Conservation (phyloP, 2,888 invertebrate genomes). For the Rhabditoides inermis region DNA sequence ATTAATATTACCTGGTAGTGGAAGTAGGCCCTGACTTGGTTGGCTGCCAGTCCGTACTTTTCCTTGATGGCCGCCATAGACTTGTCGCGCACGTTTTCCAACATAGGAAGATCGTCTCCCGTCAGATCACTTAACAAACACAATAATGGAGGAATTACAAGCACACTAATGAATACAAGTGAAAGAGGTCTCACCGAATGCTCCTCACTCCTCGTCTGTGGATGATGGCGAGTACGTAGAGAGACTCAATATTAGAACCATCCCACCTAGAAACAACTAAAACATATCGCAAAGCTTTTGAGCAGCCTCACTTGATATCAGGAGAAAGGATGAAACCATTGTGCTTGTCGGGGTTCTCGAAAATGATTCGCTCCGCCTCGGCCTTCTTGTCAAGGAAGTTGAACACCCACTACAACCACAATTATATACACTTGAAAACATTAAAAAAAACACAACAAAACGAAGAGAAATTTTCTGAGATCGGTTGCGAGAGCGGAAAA, state of each 20-base stretch:
- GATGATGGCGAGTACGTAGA: constrained; percentile 77
- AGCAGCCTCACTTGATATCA: constrained; percentile 69
- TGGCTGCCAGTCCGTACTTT: constrained; percentile 66
- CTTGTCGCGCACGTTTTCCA: constrained; percentile 72
- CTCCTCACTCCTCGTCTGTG: constrained; percentile 65
- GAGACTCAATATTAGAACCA: constrained; percentile 66
- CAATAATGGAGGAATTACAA: neutral
- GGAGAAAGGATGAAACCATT: constrained; percentile 80
- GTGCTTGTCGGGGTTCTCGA: constrained; percentile 69
- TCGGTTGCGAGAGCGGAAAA: no score
- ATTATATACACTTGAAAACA: no score
- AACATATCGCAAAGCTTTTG: neutral
- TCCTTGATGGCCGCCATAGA: constrained; percentile 70
- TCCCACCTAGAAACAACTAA: constrained; percentile 66
- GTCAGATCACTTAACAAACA: constrained; percentile 63
- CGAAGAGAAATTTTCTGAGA: constrained; percentile 1
- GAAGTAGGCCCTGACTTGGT: constrained; percentile 58
- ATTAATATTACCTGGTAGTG: no score
- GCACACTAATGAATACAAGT: neutral
- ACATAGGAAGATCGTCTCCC: constrained; percentile 68
- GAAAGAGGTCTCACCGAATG: neutral
- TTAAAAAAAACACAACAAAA: no score
- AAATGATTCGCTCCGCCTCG: constrained; percentile 78
- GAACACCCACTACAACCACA: constrained; percentile 98
- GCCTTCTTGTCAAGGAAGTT: constrained; percentile 86